phyloP scores from a whole-genome alignment of 1,140 invertebrate genomes.

The Drosophila orosa region DNA sequence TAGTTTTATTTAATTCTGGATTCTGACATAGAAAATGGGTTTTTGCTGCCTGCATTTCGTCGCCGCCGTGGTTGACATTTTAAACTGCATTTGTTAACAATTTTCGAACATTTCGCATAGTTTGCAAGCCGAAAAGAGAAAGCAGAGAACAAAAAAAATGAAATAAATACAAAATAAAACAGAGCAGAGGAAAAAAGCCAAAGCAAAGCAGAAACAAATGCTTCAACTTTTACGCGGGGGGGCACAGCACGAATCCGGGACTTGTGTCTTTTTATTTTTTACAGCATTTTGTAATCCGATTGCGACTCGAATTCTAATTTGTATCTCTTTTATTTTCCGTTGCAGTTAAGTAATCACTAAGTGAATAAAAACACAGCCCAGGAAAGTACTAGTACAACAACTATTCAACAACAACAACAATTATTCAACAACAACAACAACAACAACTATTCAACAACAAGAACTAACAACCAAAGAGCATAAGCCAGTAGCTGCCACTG shows the following conservation, averaged over 20 bases:
- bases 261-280: not conserved
- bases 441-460: conserved; percentile 1
- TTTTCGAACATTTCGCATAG: conserved; percentile 70
- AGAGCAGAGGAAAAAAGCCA: conserved; percentile 11
- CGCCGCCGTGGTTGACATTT: conserved; percentile 78
- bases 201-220: conserved; percentile 51
- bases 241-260: conserved; percentile 23
- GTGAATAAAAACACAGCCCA: conserved; percentile 26
- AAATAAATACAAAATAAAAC: conserved; percentile 15
- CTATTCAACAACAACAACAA: conserved; percentile 9
- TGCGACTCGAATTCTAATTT: conserved; percentile 24
- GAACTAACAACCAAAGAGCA: conserved; percentile 7
- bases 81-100: conserved; percentile 81
- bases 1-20: conserved; percentile 46
- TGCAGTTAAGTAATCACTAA: conserved; percentile 66
- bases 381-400: conserved; percentile 8
- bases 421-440: conserved; percentile 9
- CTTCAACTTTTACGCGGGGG: conserved; percentile 19
- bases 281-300: conserved; percentile 18
- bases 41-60: conserved; percentile 58
- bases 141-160: not conserved
- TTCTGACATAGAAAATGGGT: conserved; percentile 71
- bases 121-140: conserved; percentile 50
- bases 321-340: conserved; percentile 7
- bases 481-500: conserved; percentile 5